These are phyloP conservation scores for Masticophis lateralis DNA, from an alignment of 2,797 vertebrate genomes.

Conservation along the genomic window DNA sequence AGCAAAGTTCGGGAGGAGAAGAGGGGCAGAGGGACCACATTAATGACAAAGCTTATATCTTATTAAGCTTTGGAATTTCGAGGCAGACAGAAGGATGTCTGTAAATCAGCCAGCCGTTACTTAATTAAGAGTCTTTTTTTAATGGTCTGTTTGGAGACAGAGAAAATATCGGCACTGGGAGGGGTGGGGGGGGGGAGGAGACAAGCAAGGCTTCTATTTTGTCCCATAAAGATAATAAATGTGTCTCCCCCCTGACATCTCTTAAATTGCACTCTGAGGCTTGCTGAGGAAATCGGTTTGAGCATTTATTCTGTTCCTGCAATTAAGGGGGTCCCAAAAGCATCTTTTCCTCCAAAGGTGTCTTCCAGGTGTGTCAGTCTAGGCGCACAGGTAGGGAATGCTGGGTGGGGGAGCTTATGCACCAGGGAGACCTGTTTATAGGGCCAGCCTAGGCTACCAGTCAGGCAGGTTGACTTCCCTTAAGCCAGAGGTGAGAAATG, in stretches of 20 bases:
- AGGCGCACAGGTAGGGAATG: not conserved
- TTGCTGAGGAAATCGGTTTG: not conserved
- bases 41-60: constrained; percentile 30
- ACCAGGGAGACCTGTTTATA: not conserved
- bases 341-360: too few species aligned
- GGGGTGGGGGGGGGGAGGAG: not conserved
- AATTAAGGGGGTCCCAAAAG: not conserved
- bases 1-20: not conserved
- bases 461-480: not conserved
- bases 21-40: not conserved
- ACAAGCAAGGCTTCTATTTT: not conserved
- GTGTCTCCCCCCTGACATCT: not conserved
- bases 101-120: constrained; percentile 41
- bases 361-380: not conserved
- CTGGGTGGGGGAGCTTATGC: not conserved
- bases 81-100: constrained; percentile 27
- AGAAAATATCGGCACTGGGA: not conserved
- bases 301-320: not conserved
- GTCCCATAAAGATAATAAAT: not conserved
- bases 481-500: not conserved
- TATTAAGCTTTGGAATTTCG: constrained; percentile 20
- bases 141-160: constrained; percentile 20
- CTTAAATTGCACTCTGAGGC: not conserved
- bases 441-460: not conserved
- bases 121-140: constrained; percentile 39